Percentiles rank a stretch among this genome's conserved stretches.
phyloP scores from a whole-genome alignment of 2,888 invertebrate genomes.

The Pheosia gnoma region DNA sequence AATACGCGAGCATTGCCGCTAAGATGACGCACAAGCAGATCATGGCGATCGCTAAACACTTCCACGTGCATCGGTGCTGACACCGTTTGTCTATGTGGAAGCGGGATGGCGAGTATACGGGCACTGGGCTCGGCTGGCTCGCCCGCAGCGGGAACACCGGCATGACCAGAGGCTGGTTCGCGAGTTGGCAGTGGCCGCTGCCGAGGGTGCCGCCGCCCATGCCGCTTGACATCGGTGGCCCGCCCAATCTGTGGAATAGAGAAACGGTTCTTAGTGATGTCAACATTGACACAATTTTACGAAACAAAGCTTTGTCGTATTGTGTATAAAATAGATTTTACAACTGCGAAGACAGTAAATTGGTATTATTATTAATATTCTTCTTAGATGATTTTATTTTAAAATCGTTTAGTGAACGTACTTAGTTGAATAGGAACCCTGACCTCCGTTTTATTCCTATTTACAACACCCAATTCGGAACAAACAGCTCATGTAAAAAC shows the following conservation, averaged over 20 bases:
- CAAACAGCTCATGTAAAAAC: slow-evolving; percentile 14
- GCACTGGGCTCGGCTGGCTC: slow-evolving; percentile 91
- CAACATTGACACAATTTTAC: too few relatives aligned
- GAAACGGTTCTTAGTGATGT: neutral
- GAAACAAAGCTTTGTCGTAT: too few relatives aligned
- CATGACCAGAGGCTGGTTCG: slow-evolving; percentile 92
- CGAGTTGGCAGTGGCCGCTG: slow-evolving; percentile 87
- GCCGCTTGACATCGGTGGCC: slow-evolving; percentile 81
- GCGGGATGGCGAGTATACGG: slow-evolving; percentile 93
- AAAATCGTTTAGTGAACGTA: too few relatives aligned
- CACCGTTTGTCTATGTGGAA: slow-evolving; percentile 97
- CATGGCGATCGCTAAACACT: slow-evolving; percentile 96
- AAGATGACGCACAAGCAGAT: slow-evolving; percentile 95
- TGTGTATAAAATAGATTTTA: too few relatives aligned
- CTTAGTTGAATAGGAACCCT: too few relatives aligned
- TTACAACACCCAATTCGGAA: too few relatives aligned
- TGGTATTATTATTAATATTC: too few relatives aligned
- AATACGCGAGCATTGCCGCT: slow-evolving; percentile 96
- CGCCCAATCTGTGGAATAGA: slow-evolving; percentile 71
- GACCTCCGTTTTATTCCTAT: too few relatives aligned
- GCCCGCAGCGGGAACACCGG: slow-evolving; percentile 94
- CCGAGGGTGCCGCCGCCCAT: slow-evolving; percentile 86
- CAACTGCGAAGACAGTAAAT: too few relatives aligned
- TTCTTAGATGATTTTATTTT: too few relatives aligned
- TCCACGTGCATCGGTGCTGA: slow-evolving; percentile 98